Base-by-base conservation (phyloP, 2,113 vertebrate genomes). In the Nipponia nippon region DNA sequence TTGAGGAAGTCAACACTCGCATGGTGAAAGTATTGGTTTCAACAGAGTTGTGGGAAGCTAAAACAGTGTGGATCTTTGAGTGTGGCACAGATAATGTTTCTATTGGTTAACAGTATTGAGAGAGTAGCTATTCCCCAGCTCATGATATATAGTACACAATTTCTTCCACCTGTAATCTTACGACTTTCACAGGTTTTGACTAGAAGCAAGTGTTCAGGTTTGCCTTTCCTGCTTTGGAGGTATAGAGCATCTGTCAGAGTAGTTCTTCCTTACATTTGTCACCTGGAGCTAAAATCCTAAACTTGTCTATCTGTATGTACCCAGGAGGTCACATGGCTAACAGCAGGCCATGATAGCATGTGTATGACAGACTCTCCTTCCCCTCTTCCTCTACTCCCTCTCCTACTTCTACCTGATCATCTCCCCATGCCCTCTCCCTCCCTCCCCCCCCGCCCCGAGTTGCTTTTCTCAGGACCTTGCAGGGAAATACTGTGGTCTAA, bases 131-230 rank as follows among this genome's bases (percentile, higher is more conserved):
- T 34, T 66, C 55, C 50, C 46, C 18, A 4, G 67, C 63, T 38
- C 6, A 1, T 9, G 21, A 11, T 11, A 10, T 13, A 7, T 0
- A 14, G 56, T 6, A 32, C 25, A 27, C 11, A 62, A 1, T 56
- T 79, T 36, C 38, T 77, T 16, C 47, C 42, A 42, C 1, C 2
- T 12, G 11, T 53, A 25, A 20, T 7, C 47, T 47, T 34, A 14
- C 25, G 44, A 0, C 29, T 32, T 42, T 1, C 55, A 4, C 30
- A 20, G 55, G 34, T 42, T 83, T 46, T 52, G 34, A 26, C 50
- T 11, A 52, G 72, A 87, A 91, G 32, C 61, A 15, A 21, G 4
- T 0, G 1, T 19, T 52, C 8, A 19, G 56, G 9, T 59, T 83
- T 73, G 62, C 46, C 25, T 72, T 29, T 69, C 32, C 75, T 71